A percentile compares a stretch with the other conserved stretches of the same genome.
Conservation (phyloP, 1,140 invertebrate genomes). For the Mycetomoellerius zeteki region DNA sequence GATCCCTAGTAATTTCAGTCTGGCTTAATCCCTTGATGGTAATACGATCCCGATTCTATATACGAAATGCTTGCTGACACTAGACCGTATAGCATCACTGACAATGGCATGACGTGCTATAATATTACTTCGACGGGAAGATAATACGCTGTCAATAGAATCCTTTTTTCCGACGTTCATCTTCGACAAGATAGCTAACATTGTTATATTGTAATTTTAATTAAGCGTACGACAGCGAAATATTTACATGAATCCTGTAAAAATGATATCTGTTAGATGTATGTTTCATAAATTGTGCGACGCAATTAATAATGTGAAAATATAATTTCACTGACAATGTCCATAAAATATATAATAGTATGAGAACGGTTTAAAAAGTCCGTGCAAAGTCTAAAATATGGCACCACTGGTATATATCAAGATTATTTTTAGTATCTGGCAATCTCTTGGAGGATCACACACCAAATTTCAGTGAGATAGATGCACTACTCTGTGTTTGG, state of each 20-base stretch:
- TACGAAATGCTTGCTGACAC: constrained; percentile 78
- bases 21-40: constrained; percentile 81
- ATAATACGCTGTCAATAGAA: constrained; percentile 30
- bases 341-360: not conserved
- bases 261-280: not conserved
- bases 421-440: no score
- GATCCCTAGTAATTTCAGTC: constrained; percentile 74
- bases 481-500: no score
- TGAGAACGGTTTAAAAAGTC: no score
- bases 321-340: not conserved
- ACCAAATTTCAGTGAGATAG: no score
- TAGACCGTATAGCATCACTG: constrained; percentile 66
- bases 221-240: not conserved
- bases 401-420: no score
- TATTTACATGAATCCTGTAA: not conserved
- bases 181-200: not conserved
- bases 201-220: constrained; percentile 3
- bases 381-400: no score
- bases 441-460: no score
- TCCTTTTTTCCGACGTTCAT: constrained; percentile 2
- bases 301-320: not conserved
- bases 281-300: not conserved
- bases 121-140: constrained; percentile 57
- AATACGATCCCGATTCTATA: constrained; percentile 79
- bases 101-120: constrained; percentile 65